A percentile compares a stretch with the other conserved stretches of the same genome.
Conservation (phyloP, 2,888 invertebrate genomes). For the Agrochola circellaris region DNA sequence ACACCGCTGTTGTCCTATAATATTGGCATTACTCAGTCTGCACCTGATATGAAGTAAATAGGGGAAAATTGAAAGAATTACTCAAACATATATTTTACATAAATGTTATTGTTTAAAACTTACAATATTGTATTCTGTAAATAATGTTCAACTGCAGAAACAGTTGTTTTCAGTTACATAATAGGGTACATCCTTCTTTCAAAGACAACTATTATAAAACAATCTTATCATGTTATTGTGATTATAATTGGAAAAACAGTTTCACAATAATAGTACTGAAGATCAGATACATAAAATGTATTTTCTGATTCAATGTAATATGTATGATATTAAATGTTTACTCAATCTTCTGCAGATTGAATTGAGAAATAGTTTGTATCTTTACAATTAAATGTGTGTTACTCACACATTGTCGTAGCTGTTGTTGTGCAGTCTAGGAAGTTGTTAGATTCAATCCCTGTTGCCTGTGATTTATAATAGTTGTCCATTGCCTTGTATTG, state of each 20-base stretch:
- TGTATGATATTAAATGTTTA: slow-evolving; percentile 5
- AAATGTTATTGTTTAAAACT: neutral
- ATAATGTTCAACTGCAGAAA: neutral
- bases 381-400: slow-evolving; percentile 10
- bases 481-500: no score
- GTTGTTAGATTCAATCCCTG: neutral
- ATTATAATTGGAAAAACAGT: slow-evolving; percentile 8
- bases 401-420: neutral
- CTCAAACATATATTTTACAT: neutral
- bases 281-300: slow-evolving; percentile 3
- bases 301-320: slow-evolving; percentile 11
- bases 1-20: neutral
- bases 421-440: neutral
- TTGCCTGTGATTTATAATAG: no score
- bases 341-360: neutral
- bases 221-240: slow-evolving; percentile 19
- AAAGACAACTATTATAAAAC: slow-evolving; percentile 12
- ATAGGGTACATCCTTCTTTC: neutral
- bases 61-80: neutral
- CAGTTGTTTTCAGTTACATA: slow-evolving; percentile 4
- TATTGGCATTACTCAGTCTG: neutral
- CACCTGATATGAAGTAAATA: neutral
- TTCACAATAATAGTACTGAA: neutral
- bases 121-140: neutral
- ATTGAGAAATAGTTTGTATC: neutral